Evolutionary conservation across 2,888 invertebrate genomes (phyloP), one percentile per base, ranked within the genome.

Genomic region (Phyllotreta striolata): DNA sequence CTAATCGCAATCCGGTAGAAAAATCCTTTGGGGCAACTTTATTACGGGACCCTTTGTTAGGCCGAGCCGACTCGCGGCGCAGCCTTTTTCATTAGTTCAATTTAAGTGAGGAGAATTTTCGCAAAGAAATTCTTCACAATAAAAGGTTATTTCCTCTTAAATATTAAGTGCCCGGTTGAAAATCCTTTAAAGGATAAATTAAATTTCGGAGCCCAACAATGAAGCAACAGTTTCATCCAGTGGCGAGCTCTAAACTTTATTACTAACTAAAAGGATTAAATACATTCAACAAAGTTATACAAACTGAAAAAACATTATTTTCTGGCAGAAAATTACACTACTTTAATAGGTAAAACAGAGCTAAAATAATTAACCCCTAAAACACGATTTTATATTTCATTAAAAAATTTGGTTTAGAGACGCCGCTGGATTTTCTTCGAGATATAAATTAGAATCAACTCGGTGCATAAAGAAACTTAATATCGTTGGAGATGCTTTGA

Each of bases 401-500:
- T 44, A 44, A 12, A 43, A 4, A 44, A 44, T 10, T 44, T 44
- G 14, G 9, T 9, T 5, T 4, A 3, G 10, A 14, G 34, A 49
- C 49, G 49, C 49, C 35, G 6, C 6, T 35, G 49, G 24, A 3
- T 7, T 51, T 59, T 38, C 52, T 59, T 43, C 47, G n/a, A 59
- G 38, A 59, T 44, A 56, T 59, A 59, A 52, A 59, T 59, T 52
- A 59, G 37, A 51, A 49, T 59, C 10, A 59, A 59, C 43, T 59
- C 9, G 58, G 43, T 44, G 37, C 43, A 43, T 52, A 59, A 59
- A 59, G 59, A 40, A 56, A 56, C 56, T 56, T 56, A 56, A 56
- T 56, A 56, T 56, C 56, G 56, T 38, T 56, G 56, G 46, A 52
- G 38, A 47, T 59, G 34, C 59, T 59, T 59, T 52, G 59, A 59